Percentiles rank a stretch among this genome's conserved stretches.
Evolutionary conservation across 2,888 invertebrate genomes (phyloP).

Genomic region (Mylabris sibirica): DNA sequence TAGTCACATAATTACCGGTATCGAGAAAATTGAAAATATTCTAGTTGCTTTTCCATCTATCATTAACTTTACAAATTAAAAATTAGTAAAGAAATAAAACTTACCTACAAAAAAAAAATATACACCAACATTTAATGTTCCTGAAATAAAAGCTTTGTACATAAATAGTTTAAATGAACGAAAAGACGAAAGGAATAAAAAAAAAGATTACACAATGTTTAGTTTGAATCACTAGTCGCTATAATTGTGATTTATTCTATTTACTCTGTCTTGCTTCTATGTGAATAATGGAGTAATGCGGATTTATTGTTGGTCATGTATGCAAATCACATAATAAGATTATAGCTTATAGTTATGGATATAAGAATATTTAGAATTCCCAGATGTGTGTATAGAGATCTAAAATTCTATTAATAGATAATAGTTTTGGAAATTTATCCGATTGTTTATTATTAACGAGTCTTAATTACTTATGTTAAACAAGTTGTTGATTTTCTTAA

Average conservation of each 20-base stretch:
- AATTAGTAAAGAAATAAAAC: neutral
- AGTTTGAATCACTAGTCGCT: slow-evolving; percentile 50
- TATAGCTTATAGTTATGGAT: slow-evolving; percentile 48
- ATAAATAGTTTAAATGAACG: neutral
- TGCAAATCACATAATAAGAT: slow-evolving; percentile 60
- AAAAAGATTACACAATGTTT: neutral
- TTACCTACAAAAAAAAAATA: too few relatives aligned
- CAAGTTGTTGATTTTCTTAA: too few relatives aligned
- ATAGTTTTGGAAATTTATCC: neutral
- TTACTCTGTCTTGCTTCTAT: slow-evolving; percentile 50
- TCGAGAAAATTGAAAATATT: neutral
- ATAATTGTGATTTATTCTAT: slow-evolving; percentile 59
- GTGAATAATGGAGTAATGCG: slow-evolving; percentile 60
- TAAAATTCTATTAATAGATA: slow-evolving; percentile 7
- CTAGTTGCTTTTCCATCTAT: neutral
- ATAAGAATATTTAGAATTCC: neutral
- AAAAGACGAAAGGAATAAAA: neutral
- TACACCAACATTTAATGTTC: neutral
- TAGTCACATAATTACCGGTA: neutral
- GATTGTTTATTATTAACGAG: neutral
- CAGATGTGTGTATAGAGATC: neutral
- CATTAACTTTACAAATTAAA: neutral
- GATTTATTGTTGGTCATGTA: slow-evolving; percentile 58
- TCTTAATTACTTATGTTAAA: too few relatives aligned
- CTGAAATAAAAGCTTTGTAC: neutral